Base-by-base conservation (phyloP, 2,888 invertebrate genomes). In the Acleris holmiana region DNA sequence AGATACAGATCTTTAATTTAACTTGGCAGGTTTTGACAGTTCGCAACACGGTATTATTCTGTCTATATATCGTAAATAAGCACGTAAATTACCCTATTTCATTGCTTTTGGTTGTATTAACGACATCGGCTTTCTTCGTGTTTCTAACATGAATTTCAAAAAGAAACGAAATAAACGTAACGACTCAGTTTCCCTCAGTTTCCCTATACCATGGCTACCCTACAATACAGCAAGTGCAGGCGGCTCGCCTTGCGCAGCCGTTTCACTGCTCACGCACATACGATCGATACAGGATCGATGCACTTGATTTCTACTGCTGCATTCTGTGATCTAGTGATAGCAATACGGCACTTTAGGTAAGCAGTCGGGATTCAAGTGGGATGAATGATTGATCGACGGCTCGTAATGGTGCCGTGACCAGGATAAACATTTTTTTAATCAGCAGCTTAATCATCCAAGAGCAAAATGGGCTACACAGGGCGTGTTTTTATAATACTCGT, bases 211-310 rank as follows among this genome's bases (percentile, higher is more conserved):
- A 67, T 81, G 62, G 80, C 68, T 76, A 78, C 78, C 76, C 72
- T 77, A 82, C 68, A 67, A 55, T 69, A 69, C 69, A 79, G 79
- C 84, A 76, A 80, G 80, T 77, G 80, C 83, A 84, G 74, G 88
- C 79, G 71, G 88, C 87, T 89, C 76, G 79, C 89, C 88, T 89
- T 88, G 89, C 79, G 69, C 77, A 80, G 82, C 77, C 84, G 80
- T 85, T 84, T 83, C 83, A 76, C 81, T 77, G 80, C 77, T 76
- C 80, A 73, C 68, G 73, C 78, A 73, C 70, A 66, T 69, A 55
- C 53, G 61, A 61, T 62, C 67, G 61, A 67, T 66, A 69, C 69
- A 68, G 68, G 71, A 69, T 68, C 67, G 69, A 68, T 65, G 69
- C 65, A 69, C 68, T 69, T 70, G 66, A 68, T 69, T 72, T 70